These are phyloP conservation scores for Neopipo cinnamomea DNA, from an alignment of 2,113 vertebrate species.

Conservation along the genomic window DNA sequence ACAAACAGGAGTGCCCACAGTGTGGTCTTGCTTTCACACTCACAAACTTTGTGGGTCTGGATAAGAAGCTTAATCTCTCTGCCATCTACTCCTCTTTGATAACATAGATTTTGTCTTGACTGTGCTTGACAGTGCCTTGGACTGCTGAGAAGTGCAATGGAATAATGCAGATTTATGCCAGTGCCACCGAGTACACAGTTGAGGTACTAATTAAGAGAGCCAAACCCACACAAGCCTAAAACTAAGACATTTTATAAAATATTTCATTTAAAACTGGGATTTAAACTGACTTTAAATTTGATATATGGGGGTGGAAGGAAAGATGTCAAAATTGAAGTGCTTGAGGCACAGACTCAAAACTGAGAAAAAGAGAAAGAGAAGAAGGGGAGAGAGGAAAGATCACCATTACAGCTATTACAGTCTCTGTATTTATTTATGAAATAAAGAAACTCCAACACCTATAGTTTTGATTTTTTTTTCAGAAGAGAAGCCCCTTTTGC, in stretches of 20 bases:
- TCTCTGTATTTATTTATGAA: not conserved
- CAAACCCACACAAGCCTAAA: constrained; percentile 4
- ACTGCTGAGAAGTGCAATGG: not conserved
- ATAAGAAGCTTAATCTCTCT: not conserved
- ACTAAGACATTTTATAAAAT: not conserved
- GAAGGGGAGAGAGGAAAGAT: not conserved
- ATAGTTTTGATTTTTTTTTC: not conserved
- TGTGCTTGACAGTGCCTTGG: not conserved
- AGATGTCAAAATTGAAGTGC: constrained; percentile 20
- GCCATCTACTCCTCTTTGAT: not conserved
- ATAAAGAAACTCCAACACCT: not conserved
- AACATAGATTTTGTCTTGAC: not conserved
- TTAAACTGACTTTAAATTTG: constrained; percentile 9
- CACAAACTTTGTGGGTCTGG: not conserved
- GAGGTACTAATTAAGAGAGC: not conserved
- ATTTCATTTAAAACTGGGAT: constrained; percentile 27
- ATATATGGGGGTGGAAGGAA: constrained; percentile 3
- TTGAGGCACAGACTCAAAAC: not conserved
- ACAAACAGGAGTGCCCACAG: not conserved
- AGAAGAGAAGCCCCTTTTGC: not conserved
- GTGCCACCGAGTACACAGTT: not conserved
- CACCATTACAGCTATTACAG: not conserved
- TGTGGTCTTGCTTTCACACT: not conserved
- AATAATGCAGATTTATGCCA: constrained; percentile 18
- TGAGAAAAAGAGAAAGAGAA: not conserved